Evolutionary conservation across 2,888 invertebrate species (phyloP).

Genomic region (Eupithecia exiguata): DNA sequence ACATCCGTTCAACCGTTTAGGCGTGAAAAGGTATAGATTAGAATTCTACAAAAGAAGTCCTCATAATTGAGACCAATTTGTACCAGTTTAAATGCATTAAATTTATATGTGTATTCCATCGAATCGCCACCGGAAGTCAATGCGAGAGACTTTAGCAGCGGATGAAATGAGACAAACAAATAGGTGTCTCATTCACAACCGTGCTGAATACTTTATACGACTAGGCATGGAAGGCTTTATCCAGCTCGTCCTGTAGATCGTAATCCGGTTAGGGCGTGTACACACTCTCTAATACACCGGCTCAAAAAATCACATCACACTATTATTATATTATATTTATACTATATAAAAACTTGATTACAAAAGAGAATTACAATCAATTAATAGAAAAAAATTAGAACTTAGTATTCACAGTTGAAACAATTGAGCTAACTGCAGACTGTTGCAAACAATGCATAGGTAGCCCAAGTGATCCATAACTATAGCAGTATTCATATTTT

Average conservation of each 20-base stretch:
- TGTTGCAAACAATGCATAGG: no score
- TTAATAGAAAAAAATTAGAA: no score
- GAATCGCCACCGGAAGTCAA: background rate
- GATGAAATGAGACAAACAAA: slow-evolving; percentile 29
- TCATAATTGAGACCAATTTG: background rate
- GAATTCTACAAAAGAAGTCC: background rate
- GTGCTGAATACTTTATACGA: slow-evolving; percentile 31
- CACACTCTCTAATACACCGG: background rate
- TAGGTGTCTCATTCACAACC: slow-evolving; percentile 18
- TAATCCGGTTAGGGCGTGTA: slow-evolving; percentile 22
- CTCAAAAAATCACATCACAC: background rate
- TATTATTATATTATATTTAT: no score
- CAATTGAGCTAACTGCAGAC: no score
- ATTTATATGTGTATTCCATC: background rate
- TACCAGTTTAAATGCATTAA: background rate
- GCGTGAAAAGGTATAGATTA: no score
- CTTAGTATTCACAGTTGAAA: no score
- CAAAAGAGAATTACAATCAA: no score
- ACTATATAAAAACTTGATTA: no score
- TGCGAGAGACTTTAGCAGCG: slow-evolving; percentile 30
- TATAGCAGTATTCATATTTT: no score
- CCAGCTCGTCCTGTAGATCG: slow-evolving; percentile 20
- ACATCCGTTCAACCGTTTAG: no score
- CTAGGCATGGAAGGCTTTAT: slow-evolving; percentile 22
- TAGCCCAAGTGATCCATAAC: no score